phyloP scores from a whole-genome alignment of 1,140 invertebrate genomes.

The Sinonovacula constricta region DNA sequence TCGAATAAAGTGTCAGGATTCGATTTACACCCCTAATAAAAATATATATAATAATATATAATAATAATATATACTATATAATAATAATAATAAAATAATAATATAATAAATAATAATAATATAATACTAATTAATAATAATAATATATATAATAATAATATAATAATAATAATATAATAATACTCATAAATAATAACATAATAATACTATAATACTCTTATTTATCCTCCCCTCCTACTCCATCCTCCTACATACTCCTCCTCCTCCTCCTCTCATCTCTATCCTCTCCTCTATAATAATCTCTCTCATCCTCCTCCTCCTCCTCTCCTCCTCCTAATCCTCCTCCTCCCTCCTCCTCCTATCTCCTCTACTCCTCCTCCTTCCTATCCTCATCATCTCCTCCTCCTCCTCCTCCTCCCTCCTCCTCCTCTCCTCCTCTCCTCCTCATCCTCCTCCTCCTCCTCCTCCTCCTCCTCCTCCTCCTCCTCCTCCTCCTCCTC shows the following conservation, averaged over 20 bases:
- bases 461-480: neutral
- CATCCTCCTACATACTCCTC: neutral
- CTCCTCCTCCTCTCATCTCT: neutral
- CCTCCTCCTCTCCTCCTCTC: slow-evolving; percentile 3
- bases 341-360: slow-evolving; percentile 2
- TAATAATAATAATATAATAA: too few relatives aligned
- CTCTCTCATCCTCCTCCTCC: neutral
- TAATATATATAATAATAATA: too few relatives aligned
- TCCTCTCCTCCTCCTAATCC: neutral
- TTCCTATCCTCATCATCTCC: neutral
- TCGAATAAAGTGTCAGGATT: too few relatives aligned
- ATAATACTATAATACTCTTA: too few relatives aligned
- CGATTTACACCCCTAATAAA: too few relatives aligned
- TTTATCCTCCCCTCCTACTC: neutral
- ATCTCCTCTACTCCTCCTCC: neutral
- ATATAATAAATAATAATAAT: too few relatives aligned
- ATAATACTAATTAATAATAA: too few relatives aligned
- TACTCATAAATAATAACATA: too few relatives aligned
- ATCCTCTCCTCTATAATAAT: neutral
- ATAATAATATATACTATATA: too few relatives aligned
- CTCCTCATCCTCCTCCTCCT: neutral
- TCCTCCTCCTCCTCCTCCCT: slow-evolving; percentile 2
- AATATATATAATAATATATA: too few relatives aligned
- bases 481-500: neutral
- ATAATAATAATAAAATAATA: too few relatives aligned